Evolutionary conservation across 2,113 vertebrate species (phyloP).

Genomic region (Pseudopipra pipra): DNA sequence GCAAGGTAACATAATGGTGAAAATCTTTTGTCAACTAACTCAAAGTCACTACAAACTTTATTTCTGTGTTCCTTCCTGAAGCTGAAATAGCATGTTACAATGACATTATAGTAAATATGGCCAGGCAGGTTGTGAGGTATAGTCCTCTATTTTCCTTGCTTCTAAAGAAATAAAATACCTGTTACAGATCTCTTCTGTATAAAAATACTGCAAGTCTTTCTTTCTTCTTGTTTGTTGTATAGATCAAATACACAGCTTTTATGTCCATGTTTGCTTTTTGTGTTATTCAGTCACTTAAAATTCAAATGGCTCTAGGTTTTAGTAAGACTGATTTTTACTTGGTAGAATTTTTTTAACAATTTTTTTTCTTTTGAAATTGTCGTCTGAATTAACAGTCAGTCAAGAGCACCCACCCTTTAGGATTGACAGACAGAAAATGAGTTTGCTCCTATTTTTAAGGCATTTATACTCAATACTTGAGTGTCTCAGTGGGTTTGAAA

Average conservation of each 20-base stretch:
- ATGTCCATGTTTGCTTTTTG: neutral
- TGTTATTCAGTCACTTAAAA: constrained; percentile 56
- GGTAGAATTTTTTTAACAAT: constrained; percentile 62
- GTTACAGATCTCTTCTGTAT: constrained; percentile 75
- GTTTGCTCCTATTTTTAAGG: constrained; percentile 79
- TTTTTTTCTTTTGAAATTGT: constrained; percentile 6
- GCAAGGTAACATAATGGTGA: constrained; percentile 58
- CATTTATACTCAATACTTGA: constrained; percentile 78
- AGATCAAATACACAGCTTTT: constrained; percentile 54
- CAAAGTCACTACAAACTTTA: constrained; percentile 65
- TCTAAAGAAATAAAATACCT: constrained; percentile 80
- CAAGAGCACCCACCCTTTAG: constrained; percentile 67
- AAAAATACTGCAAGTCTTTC: constrained; percentile 78
- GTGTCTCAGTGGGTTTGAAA: constrained; percentile 71
- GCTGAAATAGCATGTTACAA: constrained; percentile 65
- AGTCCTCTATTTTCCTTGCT: constrained; percentile 70
- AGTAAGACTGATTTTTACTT: constrained; percentile 55
- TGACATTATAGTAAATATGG: constrained; percentile 75
- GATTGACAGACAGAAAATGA: constrained; percentile 71
- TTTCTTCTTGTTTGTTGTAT: constrained; percentile 61
- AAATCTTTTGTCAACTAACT: constrained; percentile 62
- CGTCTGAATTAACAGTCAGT: constrained; percentile 60
- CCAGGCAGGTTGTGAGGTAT: constrained; percentile 75
- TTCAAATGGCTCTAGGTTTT: constrained; percentile 74
- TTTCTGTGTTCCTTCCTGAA: constrained; percentile 62